Conservation (phyloP, 2,888 invertebrate species). For the Ethmia dodecea region DNA sequence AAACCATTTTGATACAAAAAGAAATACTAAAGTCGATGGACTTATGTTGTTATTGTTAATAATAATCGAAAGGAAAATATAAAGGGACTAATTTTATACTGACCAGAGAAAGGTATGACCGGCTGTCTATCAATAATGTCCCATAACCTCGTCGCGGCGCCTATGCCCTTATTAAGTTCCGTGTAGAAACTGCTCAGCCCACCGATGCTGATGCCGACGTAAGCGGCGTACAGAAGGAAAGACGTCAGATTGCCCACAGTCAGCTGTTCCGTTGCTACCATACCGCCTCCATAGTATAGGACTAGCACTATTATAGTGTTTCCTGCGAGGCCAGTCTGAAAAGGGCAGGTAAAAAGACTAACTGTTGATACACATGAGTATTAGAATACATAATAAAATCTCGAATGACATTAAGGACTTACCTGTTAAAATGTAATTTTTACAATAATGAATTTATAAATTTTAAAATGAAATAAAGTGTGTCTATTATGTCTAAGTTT, state of each 20-base stretch:
- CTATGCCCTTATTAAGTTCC: conserved; percentile 94
- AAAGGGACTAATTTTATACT: too few relatives aligned
- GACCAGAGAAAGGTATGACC: conserved; percentile 84
- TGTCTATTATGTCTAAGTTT: too few relatives aligned
- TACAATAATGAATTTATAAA: too few relatives aligned
- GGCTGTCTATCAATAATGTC: conserved; percentile 91
- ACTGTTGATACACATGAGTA: too few relatives aligned
- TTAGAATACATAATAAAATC: too few relatives aligned
- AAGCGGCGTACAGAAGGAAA: conserved; percentile 95
- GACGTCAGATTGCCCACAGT: conserved; percentile 94
- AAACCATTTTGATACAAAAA: too few relatives aligned
- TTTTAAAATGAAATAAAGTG: too few relatives aligned
- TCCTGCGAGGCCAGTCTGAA: conserved; percentile 92
- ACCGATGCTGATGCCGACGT: conserved; percentile 93
- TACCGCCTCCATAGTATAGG: conserved; percentile 92
- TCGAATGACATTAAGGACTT: too few relatives aligned
- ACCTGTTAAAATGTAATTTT: too few relatives aligned
- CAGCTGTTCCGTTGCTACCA: conserved; percentile 88
- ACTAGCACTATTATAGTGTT: conserved; percentile 94
- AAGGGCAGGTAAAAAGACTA: too few relatives aligned
- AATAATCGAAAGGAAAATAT: too few relatives aligned
- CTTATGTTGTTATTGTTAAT: not conserved
- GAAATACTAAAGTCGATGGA: not conserved
- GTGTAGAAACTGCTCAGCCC: conserved; percentile 96
- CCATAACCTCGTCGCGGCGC: conserved; percentile 93